A percentile compares a stretch with the other conserved stretches of the same genome.
These are phyloP conservation scores for Falco columbarius DNA, from an alignment of 2,797 vertebrate genomes.

Conservation along the genomic window DNA sequence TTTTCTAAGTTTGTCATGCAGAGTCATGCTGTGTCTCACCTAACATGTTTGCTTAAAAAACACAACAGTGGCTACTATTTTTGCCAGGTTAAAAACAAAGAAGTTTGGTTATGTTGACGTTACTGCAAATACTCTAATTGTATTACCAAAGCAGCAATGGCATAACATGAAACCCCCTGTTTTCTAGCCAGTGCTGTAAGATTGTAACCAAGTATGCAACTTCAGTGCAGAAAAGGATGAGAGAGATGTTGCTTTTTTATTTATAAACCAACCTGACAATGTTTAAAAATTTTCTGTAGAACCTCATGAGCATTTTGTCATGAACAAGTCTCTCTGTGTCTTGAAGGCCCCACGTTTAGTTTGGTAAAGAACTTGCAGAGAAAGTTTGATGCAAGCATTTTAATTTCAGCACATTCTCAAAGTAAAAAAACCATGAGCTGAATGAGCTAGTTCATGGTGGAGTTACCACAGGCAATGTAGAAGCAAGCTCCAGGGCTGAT, in stretches of 20 bases:
- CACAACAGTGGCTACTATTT: not conserved
- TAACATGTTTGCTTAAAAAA: not conserved
- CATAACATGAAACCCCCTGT: not conserved
- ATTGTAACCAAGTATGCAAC: not conserved
- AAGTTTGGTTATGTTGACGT: not conserved
- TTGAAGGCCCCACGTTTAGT: accelerated
- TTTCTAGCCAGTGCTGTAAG: not conserved
- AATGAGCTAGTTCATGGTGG: not conserved
- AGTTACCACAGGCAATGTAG: not conserved
- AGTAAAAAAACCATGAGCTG: not conserved
- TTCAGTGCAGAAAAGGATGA: not conserved
- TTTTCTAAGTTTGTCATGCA: not conserved
- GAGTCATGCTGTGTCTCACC: not conserved
- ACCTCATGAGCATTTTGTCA: not conserved
- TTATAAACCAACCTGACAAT: not conserved
- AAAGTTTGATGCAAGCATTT: not conserved
- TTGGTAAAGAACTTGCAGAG: not conserved
- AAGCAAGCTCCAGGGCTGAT: not conserved
- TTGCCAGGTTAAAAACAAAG: not conserved
- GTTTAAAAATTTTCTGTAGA: not conserved
- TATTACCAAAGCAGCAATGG: not conserved
- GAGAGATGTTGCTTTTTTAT: not conserved
- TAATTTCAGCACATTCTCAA: not conserved
- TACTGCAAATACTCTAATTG: not conserved
- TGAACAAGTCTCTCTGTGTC: not conserved